Evolutionary conservation across 2,797 vertebrate genomes (phyloP).

Genomic region (Lepilemur ruficaudatus): DNA sequence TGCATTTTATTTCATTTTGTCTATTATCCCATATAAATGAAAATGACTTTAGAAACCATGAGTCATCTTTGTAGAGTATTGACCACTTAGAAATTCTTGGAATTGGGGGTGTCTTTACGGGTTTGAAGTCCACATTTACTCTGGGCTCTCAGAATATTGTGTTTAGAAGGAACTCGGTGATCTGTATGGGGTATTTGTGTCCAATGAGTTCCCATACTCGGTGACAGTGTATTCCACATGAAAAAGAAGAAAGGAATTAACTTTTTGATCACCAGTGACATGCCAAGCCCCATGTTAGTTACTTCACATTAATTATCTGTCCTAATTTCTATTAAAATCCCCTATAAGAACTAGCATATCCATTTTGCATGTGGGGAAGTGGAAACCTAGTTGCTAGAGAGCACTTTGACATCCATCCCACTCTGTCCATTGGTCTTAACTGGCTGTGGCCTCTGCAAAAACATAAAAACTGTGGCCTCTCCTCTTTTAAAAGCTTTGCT

Average conservation of each 20-base stretch:
- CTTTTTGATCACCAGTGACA: not conserved
- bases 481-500: not conserved
- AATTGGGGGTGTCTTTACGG: not conserved
- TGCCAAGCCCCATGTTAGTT: not conserved
- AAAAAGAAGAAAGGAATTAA: not conserved
- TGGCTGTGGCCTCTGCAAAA: not conserved
- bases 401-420: not conserved
- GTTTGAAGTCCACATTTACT: not conserved
- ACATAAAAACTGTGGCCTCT: not conserved
- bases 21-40: not conserved
- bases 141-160: not conserved
- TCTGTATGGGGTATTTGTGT: not conserved
- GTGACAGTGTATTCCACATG: not conserved
- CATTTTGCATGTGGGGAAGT: not conserved
- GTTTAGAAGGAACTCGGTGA: not conserved
- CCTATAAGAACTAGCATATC: not conserved
- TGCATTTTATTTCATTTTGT: not conserved
- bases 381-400: not conserved
- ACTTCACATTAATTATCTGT: not conserved
- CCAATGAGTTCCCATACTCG: not conserved
- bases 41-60: not conserved
- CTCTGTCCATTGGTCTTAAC: not conserved
- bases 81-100: not conserved
- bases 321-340: not conserved
- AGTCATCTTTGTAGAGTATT: not conserved